Conservation (phyloP, 2,888 invertebrate genomes). For the Theodoxus fluviatilis region DNA sequence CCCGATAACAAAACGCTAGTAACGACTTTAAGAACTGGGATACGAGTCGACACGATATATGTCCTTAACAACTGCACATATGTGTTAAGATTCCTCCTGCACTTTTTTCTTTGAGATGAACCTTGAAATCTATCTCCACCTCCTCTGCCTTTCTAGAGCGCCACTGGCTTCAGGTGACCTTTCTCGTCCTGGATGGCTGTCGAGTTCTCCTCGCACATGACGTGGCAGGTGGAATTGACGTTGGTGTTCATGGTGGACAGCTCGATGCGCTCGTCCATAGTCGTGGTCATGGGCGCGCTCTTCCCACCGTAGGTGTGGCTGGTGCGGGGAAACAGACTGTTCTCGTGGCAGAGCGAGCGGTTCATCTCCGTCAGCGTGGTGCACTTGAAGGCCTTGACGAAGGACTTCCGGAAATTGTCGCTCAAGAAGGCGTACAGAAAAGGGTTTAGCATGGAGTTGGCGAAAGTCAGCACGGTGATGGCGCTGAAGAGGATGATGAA, state of each 20-base stretch:
- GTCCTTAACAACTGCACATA: background rate
- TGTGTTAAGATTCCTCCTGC: background rate
- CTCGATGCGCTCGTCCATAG: conserved; percentile 34
- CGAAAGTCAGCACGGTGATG: conserved; percentile 59
- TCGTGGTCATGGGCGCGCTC: conserved; percentile 27
- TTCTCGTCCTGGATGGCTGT: conserved; percentile 25
- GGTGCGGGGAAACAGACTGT: conserved; percentile 48
- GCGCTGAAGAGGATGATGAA: conserved; percentile 52
- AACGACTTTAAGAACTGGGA: no score
- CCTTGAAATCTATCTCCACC: background rate
- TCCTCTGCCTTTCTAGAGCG: conserved; percentile 22
- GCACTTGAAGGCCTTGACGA: conserved; percentile 62
- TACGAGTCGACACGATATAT: background rate
- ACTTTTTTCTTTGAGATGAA: background rate
- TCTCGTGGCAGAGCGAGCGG: conserved; percentile 44
- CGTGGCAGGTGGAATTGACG: conserved; percentile 17
- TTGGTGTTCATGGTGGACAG: conserved; percentile 30
- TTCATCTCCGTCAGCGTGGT: conserved; percentile 46
- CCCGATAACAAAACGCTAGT: no score
- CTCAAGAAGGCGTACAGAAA: conserved; percentile 63
- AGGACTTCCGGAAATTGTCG: conserved; percentile 63
- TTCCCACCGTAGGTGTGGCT: conserved; percentile 33
- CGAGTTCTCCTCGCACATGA: conserved; percentile 19
- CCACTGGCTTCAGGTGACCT: conserved; percentile 27
- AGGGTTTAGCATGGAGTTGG: conserved; percentile 64